A percentile compares a stretch with the other conserved stretches of the same genome.
These are phyloP conservation scores for Oscheius sp. DNA, from an alignment of 1,140 invertebrate species.

Conservation along the genomic window DNA sequence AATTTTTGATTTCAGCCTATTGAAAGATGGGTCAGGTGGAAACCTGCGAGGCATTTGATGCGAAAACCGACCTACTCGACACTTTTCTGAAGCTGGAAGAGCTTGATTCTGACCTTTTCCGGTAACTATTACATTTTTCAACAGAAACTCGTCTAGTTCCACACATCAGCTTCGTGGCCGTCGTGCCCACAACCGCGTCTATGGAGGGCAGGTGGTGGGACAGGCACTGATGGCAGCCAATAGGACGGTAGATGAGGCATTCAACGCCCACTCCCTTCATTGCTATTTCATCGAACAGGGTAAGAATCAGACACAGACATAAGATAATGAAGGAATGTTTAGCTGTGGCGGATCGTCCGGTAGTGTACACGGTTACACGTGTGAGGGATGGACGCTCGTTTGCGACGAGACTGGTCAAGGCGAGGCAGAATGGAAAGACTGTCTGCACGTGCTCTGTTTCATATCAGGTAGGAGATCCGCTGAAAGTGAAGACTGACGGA, in stretches of 20 bases:
- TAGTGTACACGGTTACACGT: constrained; percentile 61
- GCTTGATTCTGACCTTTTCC: constrained; percentile 18
- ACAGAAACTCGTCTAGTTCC: constrained; percentile 20
- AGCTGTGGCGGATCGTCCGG: constrained; percentile 58
- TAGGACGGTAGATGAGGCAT: constrained; percentile 14
- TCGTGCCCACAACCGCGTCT: constrained; percentile 33
- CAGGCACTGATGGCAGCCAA: constrained; percentile 37
- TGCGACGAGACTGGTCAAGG: constrained; percentile 18
- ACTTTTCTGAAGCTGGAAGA: constrained; percentile 30
- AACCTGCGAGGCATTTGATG: background rate
- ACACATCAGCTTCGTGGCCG: constrained; percentile 42
- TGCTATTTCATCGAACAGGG: constrained; percentile 38
- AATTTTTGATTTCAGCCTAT: too few species aligned
- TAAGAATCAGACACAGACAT: background rate
- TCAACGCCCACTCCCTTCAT: constrained; percentile 37
- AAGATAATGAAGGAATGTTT: background rate
- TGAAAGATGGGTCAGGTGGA: background rate
- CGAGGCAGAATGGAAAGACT: constrained; percentile 8
- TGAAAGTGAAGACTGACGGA: background rate
- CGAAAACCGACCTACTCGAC: constrained; percentile 19
- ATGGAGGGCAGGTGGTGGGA: constrained; percentile 42
- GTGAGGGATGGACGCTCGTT: constrained; percentile 61
- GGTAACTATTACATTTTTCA: constrained; percentile 6
- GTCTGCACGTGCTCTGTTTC: constrained; percentile 29
- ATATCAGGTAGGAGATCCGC: constrained; percentile 36